Base-by-base conservation (phyloP, 2,113 vertebrate genomes). In the Tetraodon nigroviridis region DNA sequence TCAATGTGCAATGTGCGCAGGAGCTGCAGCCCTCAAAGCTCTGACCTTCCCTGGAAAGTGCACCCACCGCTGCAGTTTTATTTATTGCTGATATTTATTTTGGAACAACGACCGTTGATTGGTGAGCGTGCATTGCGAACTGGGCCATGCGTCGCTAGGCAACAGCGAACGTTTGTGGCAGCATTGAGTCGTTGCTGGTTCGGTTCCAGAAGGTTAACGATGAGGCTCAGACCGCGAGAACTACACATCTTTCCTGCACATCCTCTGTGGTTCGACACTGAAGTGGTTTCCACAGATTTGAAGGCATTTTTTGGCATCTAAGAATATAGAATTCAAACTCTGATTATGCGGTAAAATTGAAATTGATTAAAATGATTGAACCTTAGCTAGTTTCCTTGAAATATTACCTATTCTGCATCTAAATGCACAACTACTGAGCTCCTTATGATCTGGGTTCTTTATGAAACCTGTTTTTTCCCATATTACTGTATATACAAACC, bases 151-250 rank as follows among this genome's bases (percentile, higher is more conserved):
- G 74, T 89, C 6, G 22, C 83, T 79, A 57, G 68, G 84, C 82
- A 84, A 89, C 82, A 61, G 50, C 32, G 65, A 76, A 78, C 66
- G 72, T 57, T 40, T 5, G 29, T 21, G 55, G 48, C n/a, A 3
- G 58, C 47, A 48, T 60, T 81, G 56, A 37, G 51, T 72, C 67
- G 69, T 45, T 76, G 58, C 67, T 79, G 78, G 57, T 73, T 59
- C 15, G 7, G 17, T 50, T 81, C 71, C 76, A 79, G 67, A 51
- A 84, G 77, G 80, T 82, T 86, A 82, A 82, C 78, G 60, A 78
- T 65, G 73, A 78, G 75, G 67, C 49, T 82, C 70, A 61, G 79
- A 74, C 78, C 74, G 13, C 75, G 16, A 51, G 61, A 76, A 67
- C 55, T 60, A 58, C 65, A 65, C 24, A 58, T 78, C 69, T 75